Percentiles rank a stretch among this genome's conserved stretches.
Evolutionary conservation across 2,888 invertebrate genomes (phyloP).

Genomic region (Sturmia bella): DNA sequence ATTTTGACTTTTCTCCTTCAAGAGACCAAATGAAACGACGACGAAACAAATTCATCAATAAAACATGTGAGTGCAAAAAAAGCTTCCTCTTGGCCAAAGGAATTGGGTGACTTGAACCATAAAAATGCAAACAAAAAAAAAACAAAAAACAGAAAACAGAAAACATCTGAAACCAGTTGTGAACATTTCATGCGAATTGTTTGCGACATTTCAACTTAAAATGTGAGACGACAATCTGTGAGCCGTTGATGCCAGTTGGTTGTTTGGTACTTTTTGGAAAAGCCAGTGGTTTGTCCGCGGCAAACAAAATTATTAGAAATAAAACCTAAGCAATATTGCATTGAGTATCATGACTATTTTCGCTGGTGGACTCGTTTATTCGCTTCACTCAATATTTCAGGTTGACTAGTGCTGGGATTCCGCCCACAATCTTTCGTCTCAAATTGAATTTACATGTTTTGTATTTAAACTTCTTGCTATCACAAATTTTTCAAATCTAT

Average conservation of each 20-base stretch:
- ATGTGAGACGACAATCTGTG: conserved; percentile 2
- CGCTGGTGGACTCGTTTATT: no score
- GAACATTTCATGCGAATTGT: conserved; percentile 29
- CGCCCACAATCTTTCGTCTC: no score
- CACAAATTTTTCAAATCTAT: no score
- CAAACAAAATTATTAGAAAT: no score
- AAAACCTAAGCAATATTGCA: no score
- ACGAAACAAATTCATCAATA: conserved; percentile 80
- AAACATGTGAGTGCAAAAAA: conserved; percentile 76
- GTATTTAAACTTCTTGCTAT: no score
- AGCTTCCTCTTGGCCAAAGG: conserved; percentile 46
- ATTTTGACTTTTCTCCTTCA: conserved; percentile 50
- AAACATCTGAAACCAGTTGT: conserved; percentile 46
- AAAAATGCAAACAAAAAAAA: background rate
- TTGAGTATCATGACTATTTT: no score
- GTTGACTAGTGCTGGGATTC: no score
- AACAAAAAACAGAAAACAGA: background rate
- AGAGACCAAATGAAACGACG: conserved; percentile 65
- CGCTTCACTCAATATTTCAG: no score
- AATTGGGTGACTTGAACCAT: conserved; percentile 57
- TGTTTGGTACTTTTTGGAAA: background rate
- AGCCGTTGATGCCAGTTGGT: background rate
- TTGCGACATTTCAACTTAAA: conserved; percentile 1
- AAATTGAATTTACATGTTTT: no score
- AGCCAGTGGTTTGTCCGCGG: no score